Evolutionary conservation across 2,113 vertebrate genomes (phyloP), one percentile per base, ranked within the genome.

Genomic region (Oryzias javanicus): DNA sequence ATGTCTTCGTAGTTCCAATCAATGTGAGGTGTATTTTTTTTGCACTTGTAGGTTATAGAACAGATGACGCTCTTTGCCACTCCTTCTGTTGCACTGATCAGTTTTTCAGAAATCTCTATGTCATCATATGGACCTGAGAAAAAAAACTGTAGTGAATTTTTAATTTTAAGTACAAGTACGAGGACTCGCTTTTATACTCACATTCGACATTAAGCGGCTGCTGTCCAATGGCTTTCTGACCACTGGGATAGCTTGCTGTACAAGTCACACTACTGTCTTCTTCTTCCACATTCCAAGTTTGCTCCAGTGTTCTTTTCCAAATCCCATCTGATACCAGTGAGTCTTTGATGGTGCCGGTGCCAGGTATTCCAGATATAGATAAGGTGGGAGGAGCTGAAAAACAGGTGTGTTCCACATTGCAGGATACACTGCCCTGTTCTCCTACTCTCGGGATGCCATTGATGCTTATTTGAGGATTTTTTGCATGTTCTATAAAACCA

Each of bases 1-100:
- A 88, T 76, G 44, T 88, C 55, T 55, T 72, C 14, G 52, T 67
- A 85, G 72, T 88, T 89, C 87, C 87, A 90, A 25, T 27, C 25
- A 17, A 90, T 74, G 8, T 0, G 18, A 42, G 79, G 86, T 53
- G 0, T 19, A 20, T 82, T 69, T 27, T 49, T 79, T 47, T 49
- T 74, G 68, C 85, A 88, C 25, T 68, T 81, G 64, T 88, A 78
- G 40, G 57, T 45, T 42, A 86, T 69, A 13, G 70, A 83, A 17
- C 88, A 90, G 19, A 58, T 80, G 3, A 89, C 79, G 66, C 67
- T 78, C 12, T 54, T 58, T 52, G 61, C 81, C 10, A 82, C 48
- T 7, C 85, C 85, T 49, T 89, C 87, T 5, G 42, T 78, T 29
- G 48, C 2, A 8, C 76, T 24, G 2, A 46, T 67, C 12, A 71